phyloP scores from a whole-genome alignment of 2,113 vertebrate genomes.

The Myiagra hebetior region DNA sequence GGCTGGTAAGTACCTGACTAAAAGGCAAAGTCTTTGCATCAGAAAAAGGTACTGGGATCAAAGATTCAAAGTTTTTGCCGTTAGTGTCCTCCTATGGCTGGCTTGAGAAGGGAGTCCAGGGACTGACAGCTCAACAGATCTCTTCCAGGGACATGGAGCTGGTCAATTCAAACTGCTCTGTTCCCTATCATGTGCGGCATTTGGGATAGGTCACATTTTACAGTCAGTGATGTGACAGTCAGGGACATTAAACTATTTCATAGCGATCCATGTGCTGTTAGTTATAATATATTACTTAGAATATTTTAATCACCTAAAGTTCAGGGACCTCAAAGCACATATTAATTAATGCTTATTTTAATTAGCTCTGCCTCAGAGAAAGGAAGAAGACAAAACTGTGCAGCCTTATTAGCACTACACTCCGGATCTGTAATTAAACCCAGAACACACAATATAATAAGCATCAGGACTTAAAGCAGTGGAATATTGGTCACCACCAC shows the following conservation, averaged over 20 bases:
- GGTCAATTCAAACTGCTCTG: background rate
- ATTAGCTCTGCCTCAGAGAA: slow-evolving; percentile 30
- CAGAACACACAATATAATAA: background rate
- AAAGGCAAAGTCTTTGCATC: background rate
- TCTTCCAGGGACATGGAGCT: background rate
- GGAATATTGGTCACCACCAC: background rate
- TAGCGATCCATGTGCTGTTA: background rate
- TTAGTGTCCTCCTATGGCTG: background rate
- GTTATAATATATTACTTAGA: slow-evolving; percentile 41
- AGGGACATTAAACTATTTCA: slow-evolving; percentile 1
- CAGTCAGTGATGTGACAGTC: background rate
- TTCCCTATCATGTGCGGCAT: background rate
- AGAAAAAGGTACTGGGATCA: background rate
- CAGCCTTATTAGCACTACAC: background rate
- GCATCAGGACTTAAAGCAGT: background rate
- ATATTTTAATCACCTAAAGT: slow-evolving; percentile 46
- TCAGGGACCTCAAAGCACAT: slow-evolving; percentile 19
- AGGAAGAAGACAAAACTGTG: background rate
- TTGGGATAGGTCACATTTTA: slow-evolving; percentile 1
- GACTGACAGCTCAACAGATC: background rate
- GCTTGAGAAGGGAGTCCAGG: background rate
- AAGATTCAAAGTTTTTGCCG: background rate
- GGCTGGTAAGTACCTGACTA: background rate
- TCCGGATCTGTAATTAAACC: slow-evolving; percentile 17
- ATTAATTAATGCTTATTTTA: slow-evolving; percentile 56